These are phyloP conservation scores for Anodontia alba DNA, from an alignment of 2,888 invertebrate species.

Conservation along the genomic window DNA sequence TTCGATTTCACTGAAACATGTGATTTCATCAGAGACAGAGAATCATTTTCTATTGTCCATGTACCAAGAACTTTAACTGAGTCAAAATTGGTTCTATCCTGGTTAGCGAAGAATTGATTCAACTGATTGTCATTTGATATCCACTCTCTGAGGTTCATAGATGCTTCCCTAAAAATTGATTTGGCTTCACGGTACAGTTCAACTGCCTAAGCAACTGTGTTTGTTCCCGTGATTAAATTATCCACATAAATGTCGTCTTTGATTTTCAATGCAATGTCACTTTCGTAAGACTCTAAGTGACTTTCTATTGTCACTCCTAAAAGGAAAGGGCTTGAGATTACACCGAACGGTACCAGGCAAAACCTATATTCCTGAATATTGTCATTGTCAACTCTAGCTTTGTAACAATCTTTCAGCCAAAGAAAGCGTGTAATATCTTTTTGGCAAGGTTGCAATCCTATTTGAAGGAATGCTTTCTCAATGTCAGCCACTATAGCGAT, in stretches of 20 bases:
- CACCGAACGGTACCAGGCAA: constrained; percentile 36
- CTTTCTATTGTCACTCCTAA: constrained; percentile 33
- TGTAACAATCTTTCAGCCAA: constrained; percentile 38
- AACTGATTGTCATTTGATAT: constrained; percentile 18
- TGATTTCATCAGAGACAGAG: background rate
- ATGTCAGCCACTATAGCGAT: constrained; percentile 40
- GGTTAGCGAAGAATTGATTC: too few species aligned
- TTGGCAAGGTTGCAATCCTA: constrained; percentile 34
- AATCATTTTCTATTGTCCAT: constrained; percentile 27
- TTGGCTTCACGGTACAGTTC: constrained; percentile 28
- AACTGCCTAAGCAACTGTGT: constrained; percentile 5
- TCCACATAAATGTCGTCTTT: constrained; percentile 41
- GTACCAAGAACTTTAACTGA: constrained; percentile 28
- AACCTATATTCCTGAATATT: constrained; percentile 36
- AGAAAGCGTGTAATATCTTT: constrained; percentile 45
- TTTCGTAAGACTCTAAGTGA: constrained; percentile 34
- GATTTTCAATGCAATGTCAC: constrained; percentile 10
- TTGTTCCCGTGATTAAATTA: constrained; percentile 35
- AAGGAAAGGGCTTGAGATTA: constrained; percentile 29
- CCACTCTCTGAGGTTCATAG: constrained; percentile 47
- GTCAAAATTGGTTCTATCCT: background rate
- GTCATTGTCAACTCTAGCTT: background rate
- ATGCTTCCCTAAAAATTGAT: constrained; percentile 31
- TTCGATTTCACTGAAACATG: background rate
- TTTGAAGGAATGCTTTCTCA: constrained; percentile 36